Evolutionary conservation across 2,113 vertebrate genomes (phyloP).

Genomic region (Progne subis): DNA sequence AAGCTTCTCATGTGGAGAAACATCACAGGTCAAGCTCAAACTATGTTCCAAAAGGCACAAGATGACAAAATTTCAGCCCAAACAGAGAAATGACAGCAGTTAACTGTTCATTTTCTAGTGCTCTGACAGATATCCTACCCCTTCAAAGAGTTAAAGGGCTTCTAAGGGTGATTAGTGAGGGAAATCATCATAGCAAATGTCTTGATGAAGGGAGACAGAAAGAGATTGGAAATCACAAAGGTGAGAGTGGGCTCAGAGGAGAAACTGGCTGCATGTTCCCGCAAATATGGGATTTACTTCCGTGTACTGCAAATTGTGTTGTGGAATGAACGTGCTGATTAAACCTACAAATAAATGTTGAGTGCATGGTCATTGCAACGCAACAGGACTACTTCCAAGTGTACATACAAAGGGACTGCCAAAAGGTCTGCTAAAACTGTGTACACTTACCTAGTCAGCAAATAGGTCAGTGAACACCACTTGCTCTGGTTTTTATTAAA

Average conservation of each 20-base stretch:
- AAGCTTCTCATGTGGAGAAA: neutral
- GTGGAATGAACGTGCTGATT: neutral
- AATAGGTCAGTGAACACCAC: slow-evolving; percentile 6
- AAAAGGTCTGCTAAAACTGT: neutral
- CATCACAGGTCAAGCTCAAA: neutral
- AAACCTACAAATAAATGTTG: neutral
- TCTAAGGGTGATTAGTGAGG: neutral
- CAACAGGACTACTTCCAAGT: neutral
- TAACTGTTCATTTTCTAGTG: neutral
- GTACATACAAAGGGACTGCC: neutral
- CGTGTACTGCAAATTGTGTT: neutral
- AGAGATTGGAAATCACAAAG: neutral
- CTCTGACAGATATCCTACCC: neutral
- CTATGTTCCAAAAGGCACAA: neutral
- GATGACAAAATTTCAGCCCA: neutral
- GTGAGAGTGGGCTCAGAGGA: neutral
- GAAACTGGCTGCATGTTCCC: neutral
- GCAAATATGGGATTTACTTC: neutral
- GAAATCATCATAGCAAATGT: neutral
- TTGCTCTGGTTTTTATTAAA: slow-evolving; percentile 47
- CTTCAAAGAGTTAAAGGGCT: neutral
- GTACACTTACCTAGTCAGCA: neutral
- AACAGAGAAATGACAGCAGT: neutral
- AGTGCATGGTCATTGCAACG: neutral
- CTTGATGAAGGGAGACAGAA: neutral